Evolutionary conservation across 2,113 vertebrate species (phyloP), one percentile per base, ranked within the genome.

Genomic region (Psittacula cyanocephala): DNA sequence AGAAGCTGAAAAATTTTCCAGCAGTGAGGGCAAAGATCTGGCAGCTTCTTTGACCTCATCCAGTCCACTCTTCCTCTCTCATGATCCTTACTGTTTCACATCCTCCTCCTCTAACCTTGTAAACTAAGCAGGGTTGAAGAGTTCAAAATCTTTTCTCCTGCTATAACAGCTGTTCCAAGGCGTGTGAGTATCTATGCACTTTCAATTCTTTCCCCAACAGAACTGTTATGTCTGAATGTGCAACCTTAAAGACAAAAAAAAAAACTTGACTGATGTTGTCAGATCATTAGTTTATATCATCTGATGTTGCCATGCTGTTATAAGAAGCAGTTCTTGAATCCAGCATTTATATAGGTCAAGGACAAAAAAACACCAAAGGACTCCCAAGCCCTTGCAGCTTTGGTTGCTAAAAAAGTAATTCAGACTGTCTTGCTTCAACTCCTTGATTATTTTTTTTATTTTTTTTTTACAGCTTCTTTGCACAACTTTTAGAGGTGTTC

Each of bases 11-110:
- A 62, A 76, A 4, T 7, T 81, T 81, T 92, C 70, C 84, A 87
- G 19, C 44, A 69, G 67, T 65, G 74, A 95, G 62, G 57, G 29
- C 31, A 90, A 75, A 86, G 88, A 67, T 67, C 80, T 92, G 60
- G 60, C 84, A 87, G 47, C 12, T 88, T 83, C 72, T 85, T 63
- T 88, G 84, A 94, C 81, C 87, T 95, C 75, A 41, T 69, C 44
- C 41, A 82, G 62, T 62, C 57, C 47, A 91, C 74, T 87, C 15
- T 28, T 72, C 64, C 53, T 59, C 70, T 95, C 28, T 95, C 44
- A 53, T n/a, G 9, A 37, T 68, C 52, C 74, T 70, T 85, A 35
- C 14, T 41, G 57, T 82, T 95, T 82, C 74, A 82, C n/a, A 57
- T 31, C n/a, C 31, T 84, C 55, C 72, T 93, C 27, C 69, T 88